These are phyloP conservation scores for Athetis lepigone DNA, from an alignment of 2,888 invertebrate species.

Conservation along the genomic window DNA sequence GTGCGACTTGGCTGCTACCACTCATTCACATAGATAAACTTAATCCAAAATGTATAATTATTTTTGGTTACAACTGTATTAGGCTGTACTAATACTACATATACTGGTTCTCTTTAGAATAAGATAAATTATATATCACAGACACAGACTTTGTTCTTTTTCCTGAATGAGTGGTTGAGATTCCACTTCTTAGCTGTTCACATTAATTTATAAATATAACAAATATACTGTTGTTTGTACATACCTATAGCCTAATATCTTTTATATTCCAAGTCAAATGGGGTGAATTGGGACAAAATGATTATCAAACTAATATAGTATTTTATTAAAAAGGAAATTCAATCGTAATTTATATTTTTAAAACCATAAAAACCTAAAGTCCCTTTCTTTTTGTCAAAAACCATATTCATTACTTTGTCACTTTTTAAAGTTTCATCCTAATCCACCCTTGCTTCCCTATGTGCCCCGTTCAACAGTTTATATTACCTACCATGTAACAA, in stretches of 20 bases:
- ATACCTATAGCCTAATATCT: too few relatives aligned
- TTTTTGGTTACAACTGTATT: not conserved
- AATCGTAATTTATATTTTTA: too few relatives aligned
- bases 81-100: not conserved
- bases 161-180: slow-evolving; percentile 4
- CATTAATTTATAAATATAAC: not conserved
- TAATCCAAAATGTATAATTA: not conserved
- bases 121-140: not conserved
- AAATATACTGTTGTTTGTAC: not conserved
- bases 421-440: too few relatives aligned
- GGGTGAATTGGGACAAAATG: too few relatives aligned
- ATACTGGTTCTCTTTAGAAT: not conserved
- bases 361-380: too few relatives aligned
- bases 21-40: not conserved
- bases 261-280: too few relatives aligned
- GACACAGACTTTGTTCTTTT: not conserved
- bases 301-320: too few relatives aligned
- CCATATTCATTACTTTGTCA: too few relatives aligned
- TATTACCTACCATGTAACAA: not conserved
- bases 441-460: too few relatives aligned
- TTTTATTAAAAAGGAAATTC: too few relatives aligned
- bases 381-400: too few relatives aligned
- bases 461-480: too few relatives aligned
- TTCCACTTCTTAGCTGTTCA: slow-evolving; percentile 1
- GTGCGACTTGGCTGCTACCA: not conserved